Percentiles rank a stretch among this genome's conserved stretches.
phyloP scores from a whole-genome alignment of 2,888 invertebrate species.

The Bhutanitis thaidina region DNA sequence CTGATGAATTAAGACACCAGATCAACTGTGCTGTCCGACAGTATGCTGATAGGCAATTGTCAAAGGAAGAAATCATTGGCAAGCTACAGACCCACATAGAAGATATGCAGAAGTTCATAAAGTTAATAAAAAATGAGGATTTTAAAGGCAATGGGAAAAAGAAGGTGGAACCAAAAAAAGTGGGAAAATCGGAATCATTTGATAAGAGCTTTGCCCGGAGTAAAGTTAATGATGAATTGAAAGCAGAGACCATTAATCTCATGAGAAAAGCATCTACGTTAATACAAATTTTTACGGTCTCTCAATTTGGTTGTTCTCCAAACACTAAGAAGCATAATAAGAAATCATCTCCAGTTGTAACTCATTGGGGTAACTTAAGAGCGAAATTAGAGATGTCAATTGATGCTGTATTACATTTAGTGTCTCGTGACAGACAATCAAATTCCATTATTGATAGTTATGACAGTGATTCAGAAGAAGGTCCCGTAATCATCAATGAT shows the following conservation, averaged over 20 bases:
- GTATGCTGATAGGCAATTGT: conserved; percentile 95
- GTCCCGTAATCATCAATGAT: conserved; percentile 79
- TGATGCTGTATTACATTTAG: conserved; percentile 83
- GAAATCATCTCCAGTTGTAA: conserved; percentile 90
- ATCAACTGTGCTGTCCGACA: conserved; percentile 94
- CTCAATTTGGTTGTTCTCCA: conserved; percentile 94
- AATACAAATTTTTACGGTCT: conserved; percentile 94
- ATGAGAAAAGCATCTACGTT: conserved; percentile 93
- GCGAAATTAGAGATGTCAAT: conserved; percentile 96
- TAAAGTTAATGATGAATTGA: conserved; percentile 65
- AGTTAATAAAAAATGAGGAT: conserved; percentile 92
- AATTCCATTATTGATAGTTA: conserved; percentile 75
- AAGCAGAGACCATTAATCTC: conserved; percentile 84
- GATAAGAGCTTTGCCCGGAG: conserved; percentile 58
- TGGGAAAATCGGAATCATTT: conserved; percentile 50
- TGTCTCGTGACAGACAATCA: conserved; percentile 69
- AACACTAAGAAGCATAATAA: conserved; percentile 86
- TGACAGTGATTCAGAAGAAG: conserved; percentile 82
- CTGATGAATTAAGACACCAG: conserved; percentile 91
- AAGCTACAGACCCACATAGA: conserved; percentile 98
- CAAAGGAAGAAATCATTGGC: conserved; percentile 96
- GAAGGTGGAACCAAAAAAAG: conserved; percentile 43
- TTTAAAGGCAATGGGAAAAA: conserved; percentile 48
- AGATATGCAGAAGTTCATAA: conserved; percentile 98
- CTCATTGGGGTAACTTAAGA: conserved; percentile 97